phyloP scores from a whole-genome alignment of 2,888 invertebrate genomes.

The Epinotia nisella region DNA sequence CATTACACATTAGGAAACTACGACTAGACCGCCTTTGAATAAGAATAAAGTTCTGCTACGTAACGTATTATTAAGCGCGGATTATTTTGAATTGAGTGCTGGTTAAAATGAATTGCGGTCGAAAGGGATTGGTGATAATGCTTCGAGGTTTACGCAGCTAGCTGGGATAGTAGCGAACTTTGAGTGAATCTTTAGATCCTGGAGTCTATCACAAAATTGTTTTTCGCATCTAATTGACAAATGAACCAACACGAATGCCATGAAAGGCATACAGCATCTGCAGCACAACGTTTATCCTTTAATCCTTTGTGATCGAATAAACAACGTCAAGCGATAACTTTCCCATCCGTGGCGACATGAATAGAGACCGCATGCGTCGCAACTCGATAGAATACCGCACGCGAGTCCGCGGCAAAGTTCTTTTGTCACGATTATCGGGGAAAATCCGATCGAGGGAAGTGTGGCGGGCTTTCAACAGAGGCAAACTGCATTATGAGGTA shows the following conservation, averaged over 20 bases:
- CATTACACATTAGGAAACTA: conserved; percentile 47
- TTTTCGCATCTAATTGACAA: not conserved
- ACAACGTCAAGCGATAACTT: conserved; percentile 64
- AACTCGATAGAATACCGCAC: conserved; percentile 65
- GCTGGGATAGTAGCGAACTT: not conserved
- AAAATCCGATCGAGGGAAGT: conserved; percentile 83
- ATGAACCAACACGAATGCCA: not conserved
- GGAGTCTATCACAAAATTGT: not conserved
- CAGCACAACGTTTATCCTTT: conserved; percentile 40
- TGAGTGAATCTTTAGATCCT: not conserved
- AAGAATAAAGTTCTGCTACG: conserved; percentile 38
- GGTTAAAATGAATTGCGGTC: conserved; percentile 5
- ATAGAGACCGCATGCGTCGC: conserved; percentile 64
- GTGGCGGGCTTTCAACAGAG: conserved; percentile 79
- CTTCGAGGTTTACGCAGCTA: not conserved
- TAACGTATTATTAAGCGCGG: conserved; percentile 23
- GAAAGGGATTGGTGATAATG: not conserved
- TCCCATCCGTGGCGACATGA: conserved; percentile 65
- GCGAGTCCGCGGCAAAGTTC: conserved; percentile 76
- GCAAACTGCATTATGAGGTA: conserved; percentile 83
- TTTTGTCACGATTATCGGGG: conserved; percentile 83
- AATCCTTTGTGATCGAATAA: conserved; percentile 58
- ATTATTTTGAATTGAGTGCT: conserved; percentile 31
- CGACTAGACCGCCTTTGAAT: conserved; percentile 42
- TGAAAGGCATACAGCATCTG: conserved; percentile 6